Percentiles rank a stretch among this genome's conserved stretches.
Conservation (phyloP, 2,113 vertebrate genomes). For the Tyto alba region DNA sequence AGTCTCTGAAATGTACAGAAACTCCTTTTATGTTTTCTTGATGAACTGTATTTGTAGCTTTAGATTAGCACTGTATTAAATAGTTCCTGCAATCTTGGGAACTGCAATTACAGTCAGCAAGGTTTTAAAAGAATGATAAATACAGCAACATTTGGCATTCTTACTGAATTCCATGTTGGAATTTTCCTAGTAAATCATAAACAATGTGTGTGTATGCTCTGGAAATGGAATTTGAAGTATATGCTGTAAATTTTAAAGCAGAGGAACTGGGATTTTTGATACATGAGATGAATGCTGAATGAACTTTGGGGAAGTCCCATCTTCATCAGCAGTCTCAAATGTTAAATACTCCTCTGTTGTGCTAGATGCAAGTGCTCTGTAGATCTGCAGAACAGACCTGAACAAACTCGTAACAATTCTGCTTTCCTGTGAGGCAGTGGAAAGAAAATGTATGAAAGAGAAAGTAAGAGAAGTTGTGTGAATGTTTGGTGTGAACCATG, state of each 20-base stretch:
- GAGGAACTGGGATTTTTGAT: background rate
- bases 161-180: background rate
- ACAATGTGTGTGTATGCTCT: accelerated
- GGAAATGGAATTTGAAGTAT: background rate
- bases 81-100: background rate
- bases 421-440: background rate
- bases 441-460: background rate
- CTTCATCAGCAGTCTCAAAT: background rate
- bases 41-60: background rate
- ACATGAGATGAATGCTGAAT: background rate
- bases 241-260: background rate
- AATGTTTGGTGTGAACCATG: background rate
- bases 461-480: background rate
- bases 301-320: background rate
- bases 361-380: background rate
- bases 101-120: background rate
- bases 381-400: background rate
- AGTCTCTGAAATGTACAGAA: background rate
- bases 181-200: background rate
- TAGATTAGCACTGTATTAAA: background rate
- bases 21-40: background rate
- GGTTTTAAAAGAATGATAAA: background rate
- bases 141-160: background rate
- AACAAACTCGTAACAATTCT: background rate
- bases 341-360: background rate